Conservation (phyloP, 2,888 invertebrate genomes). For the Drosophila yooni region DNA sequence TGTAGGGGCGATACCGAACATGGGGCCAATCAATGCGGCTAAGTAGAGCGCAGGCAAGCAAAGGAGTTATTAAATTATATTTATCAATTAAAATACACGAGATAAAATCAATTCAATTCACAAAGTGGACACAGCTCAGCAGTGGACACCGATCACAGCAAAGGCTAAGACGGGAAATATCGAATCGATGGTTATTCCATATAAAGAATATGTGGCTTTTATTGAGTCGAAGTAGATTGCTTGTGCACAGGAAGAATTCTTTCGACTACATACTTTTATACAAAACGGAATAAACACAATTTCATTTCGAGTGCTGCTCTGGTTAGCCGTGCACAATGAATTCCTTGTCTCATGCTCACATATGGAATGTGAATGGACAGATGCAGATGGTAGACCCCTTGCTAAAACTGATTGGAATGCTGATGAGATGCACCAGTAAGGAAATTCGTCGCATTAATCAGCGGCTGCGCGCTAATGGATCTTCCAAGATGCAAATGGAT, state of each 20-base stretch:
- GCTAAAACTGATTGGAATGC: not conserved
- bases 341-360: conserved; percentile 15
- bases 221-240: not conserved
- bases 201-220: not conserved
- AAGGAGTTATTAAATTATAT: not conserved
- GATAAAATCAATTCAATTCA: not conserved
- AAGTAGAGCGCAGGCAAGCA: not conserved
- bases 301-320: conserved; percentile 25
- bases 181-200: too few species aligned
- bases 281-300: not conserved
- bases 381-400: conserved; percentile 5
- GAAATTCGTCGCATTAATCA: not conserved
- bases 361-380: conserved; percentile 25
- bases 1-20: too few species aligned
- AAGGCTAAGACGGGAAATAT: not conserved
- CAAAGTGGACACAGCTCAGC: not conserved
- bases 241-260: not conserved
- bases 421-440: not conserved
- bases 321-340: conserved; percentile 25
- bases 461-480: not conserved
- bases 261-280: not conserved
- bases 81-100: not conserved
- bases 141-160: not conserved
- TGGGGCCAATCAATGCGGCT: too few species aligned
- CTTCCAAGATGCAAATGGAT: not conserved